Conservation (phyloP, 2,888 invertebrate genomes). For the Drosophila atroscutellata region DNA sequence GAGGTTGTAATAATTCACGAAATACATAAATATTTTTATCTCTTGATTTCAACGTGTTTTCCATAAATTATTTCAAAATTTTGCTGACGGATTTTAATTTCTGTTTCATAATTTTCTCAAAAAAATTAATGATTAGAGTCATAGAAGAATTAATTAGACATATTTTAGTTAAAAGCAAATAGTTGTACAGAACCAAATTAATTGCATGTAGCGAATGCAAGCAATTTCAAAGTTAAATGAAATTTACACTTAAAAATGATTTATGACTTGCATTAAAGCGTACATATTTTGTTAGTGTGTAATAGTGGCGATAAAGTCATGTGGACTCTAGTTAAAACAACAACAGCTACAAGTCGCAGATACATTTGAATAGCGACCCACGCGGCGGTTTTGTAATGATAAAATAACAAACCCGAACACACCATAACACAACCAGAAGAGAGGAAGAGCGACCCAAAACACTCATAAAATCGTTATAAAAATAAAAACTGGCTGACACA, state of each 20-base stretch:
- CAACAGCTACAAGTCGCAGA: slow-evolving; percentile 41
- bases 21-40: background rate
- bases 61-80: background rate
- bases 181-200: background rate
- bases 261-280: background rate
- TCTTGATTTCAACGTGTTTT: background rate
- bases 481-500: slow-evolving; percentile 22
- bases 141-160: too few relatives aligned
- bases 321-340: slow-evolving; percentile 58
- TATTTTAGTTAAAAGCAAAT: background rate
- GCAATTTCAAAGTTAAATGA: background rate
- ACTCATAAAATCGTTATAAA: slow-evolving; percentile 30
- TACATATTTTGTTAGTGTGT: slow-evolving; percentile 3
- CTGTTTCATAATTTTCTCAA: background rate
- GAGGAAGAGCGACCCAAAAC: slow-evolving; percentile 4
- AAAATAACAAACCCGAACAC: slow-evolving; percentile 65
- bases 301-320: slow-evolving; percentile 26
- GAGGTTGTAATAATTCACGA: background rate
- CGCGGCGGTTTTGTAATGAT: slow-evolving; percentile 65
- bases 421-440: slow-evolving; percentile 10
- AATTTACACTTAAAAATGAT: background rate
- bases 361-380: slow-evolving; percentile 59
- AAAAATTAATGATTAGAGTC: too few relatives aligned
- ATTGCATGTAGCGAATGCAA: background rate
- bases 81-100: background rate